Conservation (phyloP, 2,797 vertebrate species). For the Chloroceryle inda region DNA sequence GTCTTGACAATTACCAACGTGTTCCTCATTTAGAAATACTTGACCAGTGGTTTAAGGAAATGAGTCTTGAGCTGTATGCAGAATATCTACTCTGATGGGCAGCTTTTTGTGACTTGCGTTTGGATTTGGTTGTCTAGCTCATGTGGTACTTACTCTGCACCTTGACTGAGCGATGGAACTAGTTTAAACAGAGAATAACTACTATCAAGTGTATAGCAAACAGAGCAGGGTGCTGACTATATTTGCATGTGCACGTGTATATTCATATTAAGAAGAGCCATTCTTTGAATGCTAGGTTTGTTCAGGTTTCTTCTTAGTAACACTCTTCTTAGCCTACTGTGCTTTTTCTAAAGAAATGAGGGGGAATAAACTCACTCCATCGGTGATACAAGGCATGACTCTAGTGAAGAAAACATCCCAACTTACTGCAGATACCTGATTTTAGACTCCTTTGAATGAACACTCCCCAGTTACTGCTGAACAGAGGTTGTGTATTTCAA, state of each 20-base stretch:
- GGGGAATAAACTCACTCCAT: not conserved
- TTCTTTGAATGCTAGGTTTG: not conserved
- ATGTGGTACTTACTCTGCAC: not conserved
- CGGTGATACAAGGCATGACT: not conserved
- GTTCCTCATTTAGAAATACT: not conserved
- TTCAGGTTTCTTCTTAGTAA: not conserved
- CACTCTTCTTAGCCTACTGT: not conserved
- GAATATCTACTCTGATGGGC: not conserved
- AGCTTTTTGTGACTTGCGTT: not conserved
- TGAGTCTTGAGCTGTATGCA: not conserved
- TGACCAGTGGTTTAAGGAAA: not conserved
- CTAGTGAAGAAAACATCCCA: not conserved
- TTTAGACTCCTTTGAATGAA: not conserved
- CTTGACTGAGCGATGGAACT: not conserved
- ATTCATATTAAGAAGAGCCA: not conserved
- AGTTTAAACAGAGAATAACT: not conserved
- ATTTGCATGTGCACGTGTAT: not conserved
- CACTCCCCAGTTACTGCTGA: not conserved
- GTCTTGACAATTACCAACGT: not conserved
- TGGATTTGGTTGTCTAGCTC: not conserved
- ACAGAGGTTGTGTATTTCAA: not conserved
- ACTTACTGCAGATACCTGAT: not conserved
- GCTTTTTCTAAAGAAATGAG: not conserved
- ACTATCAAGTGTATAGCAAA: not conserved
- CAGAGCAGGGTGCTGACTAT: not conserved